Evolutionary conservation across 2,113 vertebrate genomes (phyloP), one percentile per base, ranked within the genome.

Genomic region (Daboia siamensis): DNA sequence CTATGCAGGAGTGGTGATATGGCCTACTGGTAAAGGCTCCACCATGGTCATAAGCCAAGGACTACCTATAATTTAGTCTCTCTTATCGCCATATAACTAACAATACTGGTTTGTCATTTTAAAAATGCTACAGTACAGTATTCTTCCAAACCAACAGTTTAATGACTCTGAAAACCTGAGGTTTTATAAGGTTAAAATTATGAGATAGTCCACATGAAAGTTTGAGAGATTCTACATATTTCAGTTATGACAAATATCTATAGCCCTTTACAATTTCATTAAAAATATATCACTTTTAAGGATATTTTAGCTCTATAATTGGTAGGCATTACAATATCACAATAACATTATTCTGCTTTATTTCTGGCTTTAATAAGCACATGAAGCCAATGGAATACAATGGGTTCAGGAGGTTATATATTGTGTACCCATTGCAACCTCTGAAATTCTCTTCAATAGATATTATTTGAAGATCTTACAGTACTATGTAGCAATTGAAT

Each of bases 51-150:
- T 69, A 33, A 33, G n/a, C 17, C 13, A 69, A 69, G 64, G 29
- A 69, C n/a, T 69, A 17, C 12, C 29, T 69, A 69, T 39, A 33
- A 84, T 90, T 86, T 84, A 92, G 89, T 95, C 88, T 91, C 55
- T 90, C 52, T 61, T 80, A 74, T 61, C 21, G 1, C n/a, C n/a
- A 80, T 91, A 92, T 0, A 64, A 0, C 56, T 56, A 88, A 33
- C n/a, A 55, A 56, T 54, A n/a, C 17, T 57, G 86, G 55, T 55
- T 88, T 57, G 4, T 88, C 54, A 56, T 56, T 88, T 56, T 56
- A 39, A 56, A 56, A n/a, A 39, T 39, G n/a, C 9, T 87, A 54
- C 8, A 87, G 12, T 87, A 20, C 1, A 54, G 5, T 87, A n/a
- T 20, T 80, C 33, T 44, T 44, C 74, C 7, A 87, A n/a, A 55